Percentiles rank a stretch among this genome's conserved stretches.
These are phyloP conservation scores for Zapus hudsonius DNA, from an alignment of 2,113 vertebrate genomes.

Conservation along the genomic window DNA sequence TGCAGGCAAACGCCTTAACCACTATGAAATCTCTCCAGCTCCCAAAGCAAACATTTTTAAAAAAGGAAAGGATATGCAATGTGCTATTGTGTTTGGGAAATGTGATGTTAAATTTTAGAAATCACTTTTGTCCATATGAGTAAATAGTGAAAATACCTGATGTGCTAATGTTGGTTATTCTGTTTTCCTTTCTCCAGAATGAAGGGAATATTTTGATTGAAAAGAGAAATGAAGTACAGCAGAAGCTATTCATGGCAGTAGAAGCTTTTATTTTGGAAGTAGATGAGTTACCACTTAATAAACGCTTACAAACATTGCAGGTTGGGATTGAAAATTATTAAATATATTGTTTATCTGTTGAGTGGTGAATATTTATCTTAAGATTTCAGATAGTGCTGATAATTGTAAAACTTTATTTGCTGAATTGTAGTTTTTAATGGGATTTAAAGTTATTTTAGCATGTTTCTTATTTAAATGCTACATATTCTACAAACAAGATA, in stretches of 20 bases:
- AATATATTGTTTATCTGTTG: slow-evolving; percentile 29
- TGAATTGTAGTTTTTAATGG: slow-evolving; percentile 21
- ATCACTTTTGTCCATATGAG: neutral
- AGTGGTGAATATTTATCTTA: slow-evolving; percentile 20
- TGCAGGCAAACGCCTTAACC: no score
- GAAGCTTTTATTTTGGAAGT: slow-evolving; percentile 85
- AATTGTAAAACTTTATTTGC: neutral
- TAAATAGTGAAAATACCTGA: neutral
- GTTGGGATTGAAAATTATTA: slow-evolving; percentile 73
- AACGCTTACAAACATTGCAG: slow-evolving; percentile 82
- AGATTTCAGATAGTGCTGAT: slow-evolving; percentile 1
- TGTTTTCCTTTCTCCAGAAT: slow-evolving; percentile 71
- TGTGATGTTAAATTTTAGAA: slow-evolving; percentile 45
- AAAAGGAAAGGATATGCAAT: slow-evolving; percentile 22
- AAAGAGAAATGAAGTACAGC: slow-evolving; percentile 82
- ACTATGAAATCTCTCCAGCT: no score
- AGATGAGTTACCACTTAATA: slow-evolving; percentile 79
- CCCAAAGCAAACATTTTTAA: slow-evolving; percentile 44
- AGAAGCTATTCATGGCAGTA: slow-evolving; percentile 76
- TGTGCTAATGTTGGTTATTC: slow-evolving; percentile 1
- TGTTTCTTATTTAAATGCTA: slow-evolving; percentile 1
- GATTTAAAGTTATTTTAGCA: slow-evolving; percentile 31
- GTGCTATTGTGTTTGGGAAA: neutral
- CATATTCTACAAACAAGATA: neutral
- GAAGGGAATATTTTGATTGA: slow-evolving; percentile 82